Base-by-base conservation (phyloP, 2,888 invertebrate genomes). In the Lithophane leautieri region DNA sequence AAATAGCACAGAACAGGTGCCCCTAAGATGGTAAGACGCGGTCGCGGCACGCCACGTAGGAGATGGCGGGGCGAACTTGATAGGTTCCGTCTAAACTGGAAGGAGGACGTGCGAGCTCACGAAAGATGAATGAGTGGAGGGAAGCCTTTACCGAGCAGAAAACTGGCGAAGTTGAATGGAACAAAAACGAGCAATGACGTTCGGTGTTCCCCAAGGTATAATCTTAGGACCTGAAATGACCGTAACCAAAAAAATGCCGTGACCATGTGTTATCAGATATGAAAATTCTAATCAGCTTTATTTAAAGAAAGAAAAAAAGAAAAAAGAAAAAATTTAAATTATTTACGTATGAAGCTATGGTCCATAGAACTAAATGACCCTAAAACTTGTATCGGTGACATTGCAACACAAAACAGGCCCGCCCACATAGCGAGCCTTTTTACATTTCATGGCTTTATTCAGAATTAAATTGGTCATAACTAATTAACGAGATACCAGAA, bases 401-500 rank as follows among this genome's bases (percentile, higher is more conserved):
- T 75, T 76, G 82, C 77, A 73, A 77, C 62, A 84, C 54, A 47
- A 58, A 61, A 83, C 79, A 34, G 25, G 80, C 61, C 76, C 84
- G 74, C 84, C 80, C 71, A 85, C 86, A 83, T 8, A 0, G 76
- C 25, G 68, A 74, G n/a, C 80, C 63, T 69, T 77, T 77, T 79
- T 73, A 74, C 52, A 61, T 70, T 74, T 63, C 73, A 76, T 58
- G 63, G 68, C 79, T 87, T 79, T 83, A 81, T 78, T 82, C 69
- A 42, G 54, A 78, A 75, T 25, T 79, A 70, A 81, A 86, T 74
- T 70, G 82, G 54, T 79, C 79, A 77, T 83, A 70, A 72, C 74
- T 83, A 86, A 85, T 86, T 86, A 86, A 86, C n/a, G 67, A 76
- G 78, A 68, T 68, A 83, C 68, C 60, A 63, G 52, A 75, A 73